Conservation (phyloP, 2,888 invertebrate species). For the Ophion ventricosus region DNA sequence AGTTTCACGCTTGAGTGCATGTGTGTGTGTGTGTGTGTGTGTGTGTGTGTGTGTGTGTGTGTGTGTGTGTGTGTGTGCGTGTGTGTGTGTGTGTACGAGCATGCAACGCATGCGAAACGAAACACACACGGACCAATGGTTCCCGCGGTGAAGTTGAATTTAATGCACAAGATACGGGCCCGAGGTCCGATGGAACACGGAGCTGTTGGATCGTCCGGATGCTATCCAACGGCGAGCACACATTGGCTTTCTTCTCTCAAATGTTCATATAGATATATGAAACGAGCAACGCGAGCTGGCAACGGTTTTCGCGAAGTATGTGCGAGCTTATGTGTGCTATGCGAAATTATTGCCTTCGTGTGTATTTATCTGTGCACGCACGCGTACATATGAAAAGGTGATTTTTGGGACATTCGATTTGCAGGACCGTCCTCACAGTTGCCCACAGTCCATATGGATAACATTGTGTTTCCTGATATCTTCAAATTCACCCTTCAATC, state of each 20-base stretch:
- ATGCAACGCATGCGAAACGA: background rate
- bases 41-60: no score
- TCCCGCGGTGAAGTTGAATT: slow-evolving; percentile 64
- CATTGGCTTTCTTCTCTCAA: slow-evolving; percentile 71
- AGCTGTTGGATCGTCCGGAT: slow-evolving; percentile 31
- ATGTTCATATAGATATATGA: slow-evolving; percentile 44
- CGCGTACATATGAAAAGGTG: background rate
- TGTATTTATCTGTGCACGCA: background rate
- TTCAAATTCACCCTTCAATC: no score
- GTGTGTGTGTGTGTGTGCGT: background rate
- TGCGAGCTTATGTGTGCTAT: slow-evolving; percentile 1
- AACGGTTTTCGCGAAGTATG: slow-evolving; percentile 43
- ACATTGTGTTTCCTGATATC: no score
- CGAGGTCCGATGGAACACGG: slow-evolving; percentile 25
- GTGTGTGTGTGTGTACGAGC: background rate
- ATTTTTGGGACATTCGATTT: no score
- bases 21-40: slow-evolving; percentile 16
- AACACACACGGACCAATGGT: background rate
- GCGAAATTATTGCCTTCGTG: slow-evolving; percentile 13
- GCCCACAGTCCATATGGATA: no score
- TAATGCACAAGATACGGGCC: slow-evolving; percentile 58
- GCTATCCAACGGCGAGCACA: slow-evolving; percentile 53
- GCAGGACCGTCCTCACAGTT: no score
- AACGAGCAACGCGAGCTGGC: slow-evolving; percentile 28
- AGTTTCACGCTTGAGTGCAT: background rate